phyloP scores from a whole-genome alignment of 2,888 invertebrate genomes.

The Caenorhabditis auriculariae region DNA sequence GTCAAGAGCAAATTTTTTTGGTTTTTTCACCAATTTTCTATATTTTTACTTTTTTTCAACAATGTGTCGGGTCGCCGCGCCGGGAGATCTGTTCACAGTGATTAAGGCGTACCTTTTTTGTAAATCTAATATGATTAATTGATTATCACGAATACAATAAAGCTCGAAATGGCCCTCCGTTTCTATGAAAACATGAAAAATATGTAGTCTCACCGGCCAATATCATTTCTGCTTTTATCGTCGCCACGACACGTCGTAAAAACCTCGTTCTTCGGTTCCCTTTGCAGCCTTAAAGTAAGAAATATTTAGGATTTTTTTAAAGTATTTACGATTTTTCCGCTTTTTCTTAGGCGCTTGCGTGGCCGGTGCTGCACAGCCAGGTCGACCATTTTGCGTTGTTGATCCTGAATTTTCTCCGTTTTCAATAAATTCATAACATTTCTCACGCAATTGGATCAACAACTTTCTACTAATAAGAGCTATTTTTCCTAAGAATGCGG shows the following conservation, averaged over 20 bases:
- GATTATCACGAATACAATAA: too few relatives aligned
- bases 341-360: slow-evolving; percentile 8
- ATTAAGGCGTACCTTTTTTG: too few relatives aligned
- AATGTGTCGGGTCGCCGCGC: too few relatives aligned
- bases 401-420: slow-evolving; percentile 18
- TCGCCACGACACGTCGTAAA: slow-evolving; percentile 22
- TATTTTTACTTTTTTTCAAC: too few relatives aligned
- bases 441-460: too few relatives aligned
- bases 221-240: slow-evolving; percentile 41
- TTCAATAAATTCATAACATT: too few relatives aligned
- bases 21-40: too few relatives aligned
- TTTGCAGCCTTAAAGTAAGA: slow-evolving; percentile 21
- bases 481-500: too few relatives aligned
- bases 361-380: slow-evolving; percentile 17
- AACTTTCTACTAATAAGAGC: too few relatives aligned
- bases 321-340: slow-evolving; percentile 13
- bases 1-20: too few relatives aligned
- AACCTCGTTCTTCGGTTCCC: slow-evolving; percentile 24
- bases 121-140: too few relatives aligned
- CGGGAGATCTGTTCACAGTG: too few relatives aligned
- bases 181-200: not conserved
- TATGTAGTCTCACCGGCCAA: slow-evolving; percentile 20
- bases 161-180: not conserved
- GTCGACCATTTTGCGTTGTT: slow-evolving; percentile 25
- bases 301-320: not conserved